Percentiles rank a stretch among this genome's conserved stretches.
phyloP scores from a whole-genome alignment of 2,113 vertebrate genomes.

The Pristiophorus japonicus region DNA sequence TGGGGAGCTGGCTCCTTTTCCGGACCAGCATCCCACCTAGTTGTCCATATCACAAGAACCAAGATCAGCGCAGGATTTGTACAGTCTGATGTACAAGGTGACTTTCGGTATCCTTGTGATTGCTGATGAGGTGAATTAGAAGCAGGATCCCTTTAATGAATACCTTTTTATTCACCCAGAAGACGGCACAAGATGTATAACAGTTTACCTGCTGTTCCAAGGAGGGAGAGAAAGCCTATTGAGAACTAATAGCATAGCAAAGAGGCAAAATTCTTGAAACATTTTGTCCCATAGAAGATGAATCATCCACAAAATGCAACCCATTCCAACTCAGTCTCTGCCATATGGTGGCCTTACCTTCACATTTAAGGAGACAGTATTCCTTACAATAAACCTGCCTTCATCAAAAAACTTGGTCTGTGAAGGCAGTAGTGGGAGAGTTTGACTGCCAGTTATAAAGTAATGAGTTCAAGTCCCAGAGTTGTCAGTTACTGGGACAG shows the following conservation, averaged over 20 bases:
- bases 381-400: neutral
- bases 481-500: neutral
- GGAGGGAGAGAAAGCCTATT: neutral
- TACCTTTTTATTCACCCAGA: neutral
- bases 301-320: neutral
- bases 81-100: neutral
- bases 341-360: neutral
- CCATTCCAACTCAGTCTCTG: neutral
- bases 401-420: neutral
- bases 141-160: neutral
- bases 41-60: neutral
- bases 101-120: neutral
- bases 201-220: neutral
- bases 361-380: neutral
- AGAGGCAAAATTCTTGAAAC: neutral
- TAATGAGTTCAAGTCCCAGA: neutral
- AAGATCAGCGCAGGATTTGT: neutral
- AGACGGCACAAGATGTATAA: neutral
- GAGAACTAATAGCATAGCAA: neutral
- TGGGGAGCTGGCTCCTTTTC: neutral
- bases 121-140: neutral
- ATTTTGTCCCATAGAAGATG: neutral
- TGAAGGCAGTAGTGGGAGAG: neutral
- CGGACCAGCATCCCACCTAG: neutral
- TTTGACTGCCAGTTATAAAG: neutral